Base-by-base conservation (phyloP, 23 tunicate genomes). In the Halocynthia roretzi region DNA sequence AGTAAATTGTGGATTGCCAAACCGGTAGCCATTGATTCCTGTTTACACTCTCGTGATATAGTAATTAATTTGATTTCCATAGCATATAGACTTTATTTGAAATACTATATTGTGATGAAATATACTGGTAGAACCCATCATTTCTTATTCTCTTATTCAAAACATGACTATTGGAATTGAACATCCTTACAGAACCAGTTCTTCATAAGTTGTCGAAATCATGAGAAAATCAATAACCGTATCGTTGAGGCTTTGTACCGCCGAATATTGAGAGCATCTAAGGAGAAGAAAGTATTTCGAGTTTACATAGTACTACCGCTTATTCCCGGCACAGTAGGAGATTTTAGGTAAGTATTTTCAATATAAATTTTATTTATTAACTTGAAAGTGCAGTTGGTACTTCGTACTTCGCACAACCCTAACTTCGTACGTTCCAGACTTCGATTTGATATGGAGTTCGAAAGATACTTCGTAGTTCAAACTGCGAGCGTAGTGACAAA, bases 261-360 rank as follows among this genome's bases (percentile, higher is more conserved):
- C 20, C 64, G 86, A 23, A 93, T 93, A 8, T 68, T 86, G 15
- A 76, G 77, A 55, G 85, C 89, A 6, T 84, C 77, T 57, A 52
- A 67, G 17, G 68, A 71, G 0, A 67, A 79, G 71, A 81, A 85
- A 68, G 71, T 75, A 5, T 93, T 86, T 68, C 72, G 84, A 44
- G 85, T 93, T 8, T 93, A 86, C 52, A 82, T 93, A 49, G 87
- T 93, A 40, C 82, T 93, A 77, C 98, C 98, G 6, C 69, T 85
- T 51, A 58, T 86, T 5, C 88, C 98, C 2, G 93, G 93, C 2
- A 82, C 87, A 58, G 85, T 80, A 52, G 98, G 98, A 11, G 88
- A 89, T 69, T 77, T 89, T 23, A 81, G 86, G 96, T 89, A 11
- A 15, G 31, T 20, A 5, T 58, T 14, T 58, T 58, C 17, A n/a